Evolutionary conservation across 64 coral and sea anemone genomes (phyloP).

Genomic region (Actinia tenebrosa): DNA sequence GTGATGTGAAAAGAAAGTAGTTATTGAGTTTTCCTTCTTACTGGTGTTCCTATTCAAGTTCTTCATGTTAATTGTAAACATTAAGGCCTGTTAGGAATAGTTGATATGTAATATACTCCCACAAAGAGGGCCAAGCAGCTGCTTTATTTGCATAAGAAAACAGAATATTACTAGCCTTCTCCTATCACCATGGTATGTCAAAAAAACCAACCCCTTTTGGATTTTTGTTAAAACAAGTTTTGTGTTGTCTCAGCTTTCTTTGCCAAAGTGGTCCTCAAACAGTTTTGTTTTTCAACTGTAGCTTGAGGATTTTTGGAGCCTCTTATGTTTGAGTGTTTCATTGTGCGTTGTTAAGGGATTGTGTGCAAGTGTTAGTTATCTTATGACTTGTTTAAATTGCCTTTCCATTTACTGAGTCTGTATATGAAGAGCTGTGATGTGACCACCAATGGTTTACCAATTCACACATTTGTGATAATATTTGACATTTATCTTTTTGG

Average conservation of each 20-base stretch:
- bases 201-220: not conserved
- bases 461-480: not conserved
- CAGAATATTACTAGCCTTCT: slow-evolving; percentile 21
- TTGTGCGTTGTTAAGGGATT: not conserved
- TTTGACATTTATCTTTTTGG: not conserved
- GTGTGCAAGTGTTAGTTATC: slow-evolving; percentile 18
- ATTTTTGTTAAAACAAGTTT: slow-evolving; percentile 27
- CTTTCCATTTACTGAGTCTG: slow-evolving; percentile 9
- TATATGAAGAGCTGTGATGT: not conserved
- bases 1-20: slow-evolving; percentile 8
- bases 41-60: slow-evolving; percentile 45
- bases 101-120: slow-evolving; percentile 72
- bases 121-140: slow-evolving; percentile 41
- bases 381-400: slow-evolving; percentile 7
- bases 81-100: slow-evolving; percentile 57
- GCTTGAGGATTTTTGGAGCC: slow-evolving; percentile 6
- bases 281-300: slow-evolving; percentile 1
- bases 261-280: slow-evolving; percentile 20
- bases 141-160: slow-evolving; percentile 56
- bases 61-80: slow-evolving; percentile 58
- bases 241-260: slow-evolving; percentile 18
- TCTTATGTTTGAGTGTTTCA: not conserved
- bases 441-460: not conserved
- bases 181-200: slow-evolving; percentile 32
- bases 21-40: slow-evolving; percentile 13